Evolutionary conservation across 1,140 invertebrate genomes (phyloP).

Genomic region (Tetragonula clypearis): DNA sequence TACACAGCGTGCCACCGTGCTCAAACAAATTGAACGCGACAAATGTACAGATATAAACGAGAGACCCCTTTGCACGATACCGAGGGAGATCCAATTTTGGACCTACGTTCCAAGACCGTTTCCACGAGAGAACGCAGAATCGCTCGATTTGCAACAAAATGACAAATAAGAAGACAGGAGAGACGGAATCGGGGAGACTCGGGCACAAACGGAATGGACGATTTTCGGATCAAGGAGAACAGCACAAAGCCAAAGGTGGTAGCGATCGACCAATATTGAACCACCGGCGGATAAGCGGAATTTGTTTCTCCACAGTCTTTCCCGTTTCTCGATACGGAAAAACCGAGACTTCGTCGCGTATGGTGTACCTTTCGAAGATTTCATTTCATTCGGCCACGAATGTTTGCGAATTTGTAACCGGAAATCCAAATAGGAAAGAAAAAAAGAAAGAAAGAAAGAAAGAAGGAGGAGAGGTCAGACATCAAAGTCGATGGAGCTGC

Average conservation of each 20-base stretch:
- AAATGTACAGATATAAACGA: background rate
- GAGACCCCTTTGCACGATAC: background rate
- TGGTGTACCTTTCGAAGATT: background rate
- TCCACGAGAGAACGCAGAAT: background rate
- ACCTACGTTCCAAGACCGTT: background rate
- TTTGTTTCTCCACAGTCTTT: slow-evolving; percentile 42
- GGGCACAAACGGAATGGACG: slow-evolving; percentile 69
- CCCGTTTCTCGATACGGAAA: background rate
- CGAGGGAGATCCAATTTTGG: slow-evolving; percentile 6
- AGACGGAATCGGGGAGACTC: slow-evolving; percentile 7
- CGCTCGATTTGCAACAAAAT: slow-evolving; percentile 29
- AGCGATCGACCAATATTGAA: slow-evolving; percentile 56
- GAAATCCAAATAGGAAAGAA: background rate
- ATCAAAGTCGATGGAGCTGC: background rate
- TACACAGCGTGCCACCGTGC: background rate
- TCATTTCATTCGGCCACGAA: background rate
- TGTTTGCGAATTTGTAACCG: background rate
- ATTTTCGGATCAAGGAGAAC: slow-evolving; percentile 60
- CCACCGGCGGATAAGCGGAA: slow-evolving; percentile 48
- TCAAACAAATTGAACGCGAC: slow-evolving; percentile 12
- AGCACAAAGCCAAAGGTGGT: slow-evolving; percentile 11
- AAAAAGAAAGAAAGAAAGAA: too few species aligned
- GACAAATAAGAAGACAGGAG: slow-evolving; percentile 2
- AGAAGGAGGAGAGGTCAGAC: background rate
- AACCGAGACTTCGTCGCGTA: too few species aligned